Base-by-base conservation (phyloP, 1,140 invertebrate genomes). In the Drosophila chauvacae region DNA sequence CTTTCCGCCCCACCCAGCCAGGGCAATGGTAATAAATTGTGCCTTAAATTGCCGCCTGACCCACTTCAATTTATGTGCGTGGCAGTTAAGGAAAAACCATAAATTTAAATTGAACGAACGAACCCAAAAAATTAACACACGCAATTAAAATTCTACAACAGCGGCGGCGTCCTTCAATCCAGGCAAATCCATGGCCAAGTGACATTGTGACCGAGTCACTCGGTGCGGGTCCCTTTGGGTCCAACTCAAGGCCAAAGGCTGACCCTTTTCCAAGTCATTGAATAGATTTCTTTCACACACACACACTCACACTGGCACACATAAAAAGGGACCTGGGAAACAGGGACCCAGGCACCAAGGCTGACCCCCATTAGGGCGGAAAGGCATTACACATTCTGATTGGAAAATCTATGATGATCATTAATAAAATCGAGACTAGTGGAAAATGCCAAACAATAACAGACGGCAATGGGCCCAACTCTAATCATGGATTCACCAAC, bases 241-340 rank as follows among this genome's bases (percentile, higher is more conserved):
- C 53, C 66, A 50, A 28, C 56, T 35, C 63, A 65, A 80, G 63
- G 62, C 50, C 39, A 63, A 55, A 50, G 48, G 68, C 50, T 70
- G 81, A 90, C 85, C 85, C 85, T 90, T 88, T 88, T 88, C 85
- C 85, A 81, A 81, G 66, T 59, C 81, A 85, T 88, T 88, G 81
- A 88, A 84, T 84, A 69, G 77, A 80, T 75, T 86, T 69, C 60
- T 39, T 57, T 51, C 53, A 47, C 3, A 26, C 47, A 66, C 53
- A 66, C 47, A 51, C 53, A 68, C 20, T 50, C 30, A 30, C 30
- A 30, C 30, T 30, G 16, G n/a, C 10, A 23, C 7, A 47, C 45
- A 68, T 28, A 53, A 75, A 78, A 74, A 82, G 63, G 62, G 41
- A 63, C 42, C 28, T 35, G 26, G 48, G n/a, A 35, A 6, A 20